These are phyloP conservation scores for Omphaloscelis lunosa DNA, from an alignment of 2,888 invertebrate genomes.

Conservation along the genomic window DNA sequence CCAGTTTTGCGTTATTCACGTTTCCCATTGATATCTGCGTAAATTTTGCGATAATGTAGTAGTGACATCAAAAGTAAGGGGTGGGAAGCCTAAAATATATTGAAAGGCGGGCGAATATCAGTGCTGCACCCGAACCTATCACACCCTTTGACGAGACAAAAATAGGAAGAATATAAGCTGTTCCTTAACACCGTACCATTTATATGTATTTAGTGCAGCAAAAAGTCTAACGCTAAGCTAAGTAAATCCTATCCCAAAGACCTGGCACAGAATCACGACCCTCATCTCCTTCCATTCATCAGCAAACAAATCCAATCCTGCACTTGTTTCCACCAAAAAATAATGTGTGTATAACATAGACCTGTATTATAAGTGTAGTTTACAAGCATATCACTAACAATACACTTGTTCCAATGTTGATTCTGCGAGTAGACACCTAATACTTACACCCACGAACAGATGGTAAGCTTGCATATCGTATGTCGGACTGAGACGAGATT, in stretches of 20 bases:
- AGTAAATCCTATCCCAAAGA: neutral
- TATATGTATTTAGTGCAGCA: neutral
- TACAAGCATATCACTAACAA: slow-evolving; percentile 17
- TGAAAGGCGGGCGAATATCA: neutral
- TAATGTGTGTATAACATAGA: neutral
- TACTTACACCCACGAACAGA: neutral
- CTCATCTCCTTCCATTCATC: slow-evolving; percentile 1
- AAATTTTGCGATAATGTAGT: neutral
- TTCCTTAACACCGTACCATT: neutral
- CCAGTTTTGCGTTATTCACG: neutral
- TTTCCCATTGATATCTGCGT: neutral
- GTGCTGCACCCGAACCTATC: neutral
- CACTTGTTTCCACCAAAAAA: neutral
- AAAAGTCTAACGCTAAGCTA: neutral
- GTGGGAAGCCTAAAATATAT: neutral
- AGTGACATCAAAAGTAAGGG: neutral
- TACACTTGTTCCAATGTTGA: neutral
- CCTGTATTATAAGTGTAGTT: neutral
- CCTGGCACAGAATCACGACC: slow-evolving; percentile 1
- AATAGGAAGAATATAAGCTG: neutral
- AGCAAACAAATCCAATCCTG: neutral
- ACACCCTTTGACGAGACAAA: too few relatives aligned
- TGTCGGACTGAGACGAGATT: slow-evolving; percentile 8
- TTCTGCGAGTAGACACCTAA: neutral
- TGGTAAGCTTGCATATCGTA: slow-evolving; percentile 13